phyloP scores from a whole-genome alignment of 1,140 invertebrate genomes.

The Wiebesia pumilae region DNA sequence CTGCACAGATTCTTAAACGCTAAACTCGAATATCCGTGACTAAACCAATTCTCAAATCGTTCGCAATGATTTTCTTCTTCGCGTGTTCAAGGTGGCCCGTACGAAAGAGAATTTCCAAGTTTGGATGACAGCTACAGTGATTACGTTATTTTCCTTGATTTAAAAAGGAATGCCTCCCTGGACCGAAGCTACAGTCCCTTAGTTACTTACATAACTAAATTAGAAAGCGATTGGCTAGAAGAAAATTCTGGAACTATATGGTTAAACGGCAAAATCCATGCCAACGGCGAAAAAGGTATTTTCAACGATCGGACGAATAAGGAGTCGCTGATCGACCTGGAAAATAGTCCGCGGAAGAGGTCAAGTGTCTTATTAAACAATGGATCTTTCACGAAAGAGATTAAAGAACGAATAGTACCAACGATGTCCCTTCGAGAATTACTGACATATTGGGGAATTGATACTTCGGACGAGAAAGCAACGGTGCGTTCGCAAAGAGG shows the following conservation, averaged over 20 bases:
- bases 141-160: no score
- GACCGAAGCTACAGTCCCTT: background rate
- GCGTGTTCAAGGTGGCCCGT: background rate
- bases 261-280: background rate
- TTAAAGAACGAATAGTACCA: background rate
- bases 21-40: no score
- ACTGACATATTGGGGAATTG: constrained; percentile 59
- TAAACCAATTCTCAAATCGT: no score
- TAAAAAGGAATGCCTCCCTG: background rate
- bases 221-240: background rate
- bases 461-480: constrained; percentile 42
- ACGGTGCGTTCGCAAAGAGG: constrained; percentile 59
- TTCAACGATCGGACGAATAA: background rate
- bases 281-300: background rate
- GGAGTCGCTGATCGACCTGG: background rate
- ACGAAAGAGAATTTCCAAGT: background rate
- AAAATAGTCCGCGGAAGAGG: background rate
- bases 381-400: no score
- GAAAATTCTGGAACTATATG: background rate
- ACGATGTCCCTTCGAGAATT: constrained; percentile 61
- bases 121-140: no score
- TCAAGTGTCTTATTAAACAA: background rate
- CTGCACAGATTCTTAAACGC: no score
- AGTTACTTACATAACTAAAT: background rate
- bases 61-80: no score